Evolutionary conservation across 2,888 invertebrate species (phyloP), one percentile per base, ranked within the genome.

Genomic region (Globia sparganii): DNA sequence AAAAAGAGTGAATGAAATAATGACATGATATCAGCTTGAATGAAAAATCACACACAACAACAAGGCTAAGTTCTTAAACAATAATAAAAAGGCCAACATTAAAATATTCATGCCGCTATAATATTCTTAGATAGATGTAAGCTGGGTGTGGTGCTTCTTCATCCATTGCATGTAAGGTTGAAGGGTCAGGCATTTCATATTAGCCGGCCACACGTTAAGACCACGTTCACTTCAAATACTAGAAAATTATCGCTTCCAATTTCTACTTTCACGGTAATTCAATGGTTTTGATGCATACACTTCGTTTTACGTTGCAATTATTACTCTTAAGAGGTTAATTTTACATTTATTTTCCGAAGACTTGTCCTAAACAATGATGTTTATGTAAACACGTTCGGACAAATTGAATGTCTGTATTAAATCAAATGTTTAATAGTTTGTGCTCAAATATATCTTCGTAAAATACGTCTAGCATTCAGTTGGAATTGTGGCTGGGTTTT

Each of bases 261-360:
- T 88, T 88, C 87, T 88, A 91, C 92, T 94, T 93, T 94, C 93
- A 89, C 92, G 86, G 74, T 85, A 83, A 78, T 81, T 85, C 81
- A 84, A 86, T 84, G 85, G 86, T 81, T 81, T 75, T 76, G 77
- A 73, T 73, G 75, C 75, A 76, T 80, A 72, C 66, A 74, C 83
- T 53, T 25, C 31, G 69, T 80, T 73, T 79, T 67, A 77, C 53
- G 11, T 68, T 73, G 70, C 53, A 81, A 68, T 71, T 71, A 68
- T 71, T 71, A 71, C 11, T 40, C 25, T 8, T 25, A 37, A 25
- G 37, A 6, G 25, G 9, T 64, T 37, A 76, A 68, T 83, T 74
- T 43, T 21, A 43, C 31, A 21, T 56, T 31, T 15, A 62, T 59
- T 65, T 59, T 43, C 34, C 9, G 15, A 67, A 65, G 21, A 58